These are phyloP conservation scores for Catharus minimus DNA, from an alignment of 2,113 vertebrate genomes.

Conservation along the genomic window DNA sequence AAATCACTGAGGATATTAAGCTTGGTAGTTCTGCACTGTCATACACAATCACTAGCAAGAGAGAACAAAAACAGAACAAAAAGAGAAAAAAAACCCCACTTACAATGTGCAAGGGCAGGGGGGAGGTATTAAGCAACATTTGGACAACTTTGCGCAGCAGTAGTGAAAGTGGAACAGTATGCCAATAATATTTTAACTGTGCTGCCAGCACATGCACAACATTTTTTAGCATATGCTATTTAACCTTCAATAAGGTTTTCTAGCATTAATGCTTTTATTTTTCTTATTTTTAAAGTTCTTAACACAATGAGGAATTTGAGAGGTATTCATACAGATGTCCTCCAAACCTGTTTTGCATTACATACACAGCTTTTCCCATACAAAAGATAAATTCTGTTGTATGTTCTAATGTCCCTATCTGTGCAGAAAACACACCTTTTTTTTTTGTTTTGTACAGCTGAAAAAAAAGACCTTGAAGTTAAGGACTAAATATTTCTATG, in stretches of 20 bases:
- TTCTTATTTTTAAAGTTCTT: not conserved
- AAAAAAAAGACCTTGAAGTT: not conserved
- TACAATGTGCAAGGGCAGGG: fast-evolving
- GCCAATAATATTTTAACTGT: not conserved
- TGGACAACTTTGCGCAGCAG: not conserved
- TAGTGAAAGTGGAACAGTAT: not conserved
- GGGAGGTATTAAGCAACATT: not conserved
- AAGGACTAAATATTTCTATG: not conserved
- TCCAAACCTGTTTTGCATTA: not conserved
- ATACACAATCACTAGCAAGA: not conserved
- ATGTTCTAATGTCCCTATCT: not conserved
- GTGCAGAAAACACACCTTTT: not conserved
- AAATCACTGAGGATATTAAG: not conserved
- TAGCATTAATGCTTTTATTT: not conserved
- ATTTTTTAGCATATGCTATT: not conserved
- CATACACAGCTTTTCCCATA: not conserved
- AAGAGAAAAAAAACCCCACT: not conserved
- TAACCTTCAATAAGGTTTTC: not conserved
- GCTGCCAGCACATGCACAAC: not conserved
- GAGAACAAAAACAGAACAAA: not conserved
- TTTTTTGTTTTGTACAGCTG: not conserved
- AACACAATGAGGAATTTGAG: not conserved
- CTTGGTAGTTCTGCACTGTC: not conserved
- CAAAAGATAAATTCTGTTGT: not conserved
- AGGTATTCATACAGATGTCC: not conserved